These are phyloP conservation scores for Rhodeus uyekii DNA, from an alignment of 2,797 vertebrate genomes.

Conservation along the genomic window DNA sequence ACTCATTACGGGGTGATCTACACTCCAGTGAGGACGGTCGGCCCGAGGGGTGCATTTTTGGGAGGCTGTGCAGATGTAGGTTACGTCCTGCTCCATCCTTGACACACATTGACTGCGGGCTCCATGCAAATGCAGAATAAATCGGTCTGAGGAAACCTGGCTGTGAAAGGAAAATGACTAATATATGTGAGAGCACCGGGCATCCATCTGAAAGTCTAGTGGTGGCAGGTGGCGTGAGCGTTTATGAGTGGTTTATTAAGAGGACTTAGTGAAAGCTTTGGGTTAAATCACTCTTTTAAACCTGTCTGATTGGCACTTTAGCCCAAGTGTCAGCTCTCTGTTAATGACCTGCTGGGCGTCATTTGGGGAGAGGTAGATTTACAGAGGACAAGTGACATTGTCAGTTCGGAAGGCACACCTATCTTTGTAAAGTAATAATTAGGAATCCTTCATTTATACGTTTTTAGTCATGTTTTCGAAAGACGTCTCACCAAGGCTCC, in stretches of 20 bases:
- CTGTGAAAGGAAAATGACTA: not conserved
- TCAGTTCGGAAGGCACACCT: not conserved
- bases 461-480: not conserved
- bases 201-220: not conserved
- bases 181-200: conserved; percentile 9
- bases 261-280: conserved; percentile 27
- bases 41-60: not conserved
- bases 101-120: conserved; percentile 43
- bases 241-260: conserved; percentile 32
- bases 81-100: conserved; percentile 53
- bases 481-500: not conserved
- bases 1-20: conserved; percentile 12
- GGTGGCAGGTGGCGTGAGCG: not conserved
- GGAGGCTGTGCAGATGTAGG: conserved; percentile 39
- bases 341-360: conserved; percentile 21
- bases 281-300: conserved; percentile 19
- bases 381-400: conserved; percentile 4
- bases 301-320: conserved; percentile 18
- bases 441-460: not conserved
- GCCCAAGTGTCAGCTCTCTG: not conserved
- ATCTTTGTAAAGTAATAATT: no score
- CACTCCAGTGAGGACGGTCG: not conserved
- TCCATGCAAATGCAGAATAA: conserved; percentile 35
- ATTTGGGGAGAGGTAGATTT: conserved; percentile 8
- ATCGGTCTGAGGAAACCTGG: not conserved